Evolutionary conservation across 2,113 vertebrate genomes (phyloP).

Genomic region (Conger conger): DNA sequence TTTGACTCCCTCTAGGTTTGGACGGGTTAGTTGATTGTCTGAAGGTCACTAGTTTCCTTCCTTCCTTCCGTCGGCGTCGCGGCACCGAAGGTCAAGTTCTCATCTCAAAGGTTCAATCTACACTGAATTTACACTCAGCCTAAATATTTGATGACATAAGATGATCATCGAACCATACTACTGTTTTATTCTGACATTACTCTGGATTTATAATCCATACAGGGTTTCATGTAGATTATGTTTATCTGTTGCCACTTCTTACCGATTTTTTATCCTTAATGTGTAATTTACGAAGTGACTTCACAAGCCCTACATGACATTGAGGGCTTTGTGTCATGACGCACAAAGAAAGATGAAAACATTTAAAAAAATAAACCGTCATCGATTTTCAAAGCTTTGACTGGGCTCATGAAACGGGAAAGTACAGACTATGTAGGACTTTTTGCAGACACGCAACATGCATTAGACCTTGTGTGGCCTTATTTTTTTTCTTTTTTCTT

Average conservation of each 20-base stretch:
- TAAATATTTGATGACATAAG: neutral
- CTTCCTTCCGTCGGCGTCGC: neutral
- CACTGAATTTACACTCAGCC: neutral
- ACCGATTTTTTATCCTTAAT: neutral
- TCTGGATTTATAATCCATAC: neutral
- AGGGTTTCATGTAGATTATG: neutral
- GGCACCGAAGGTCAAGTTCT: neutral
- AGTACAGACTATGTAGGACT: neutral
- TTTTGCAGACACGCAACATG: neutral
- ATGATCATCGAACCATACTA: neutral
- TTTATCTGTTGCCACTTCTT: neutral
- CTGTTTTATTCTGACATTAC: neutral
- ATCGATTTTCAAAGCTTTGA: neutral
- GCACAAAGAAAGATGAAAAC: neutral
- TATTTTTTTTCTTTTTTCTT: slow-evolving; percentile 1
- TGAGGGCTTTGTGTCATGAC: no score
- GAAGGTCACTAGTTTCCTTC: neutral
- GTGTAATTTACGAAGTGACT: neutral
- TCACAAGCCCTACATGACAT: neutral
- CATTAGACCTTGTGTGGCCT: neutral
- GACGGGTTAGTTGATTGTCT: neutral
- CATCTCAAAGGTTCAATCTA: neutral
- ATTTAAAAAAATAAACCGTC: neutral
- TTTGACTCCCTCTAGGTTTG: neutral
- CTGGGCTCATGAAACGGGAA: neutral